Percentiles rank a stretch among this genome's conserved stretches.
Evolutionary conservation across 2,888 invertebrate genomes (phyloP).

Genomic region (Epinotia demarniana): DNA sequence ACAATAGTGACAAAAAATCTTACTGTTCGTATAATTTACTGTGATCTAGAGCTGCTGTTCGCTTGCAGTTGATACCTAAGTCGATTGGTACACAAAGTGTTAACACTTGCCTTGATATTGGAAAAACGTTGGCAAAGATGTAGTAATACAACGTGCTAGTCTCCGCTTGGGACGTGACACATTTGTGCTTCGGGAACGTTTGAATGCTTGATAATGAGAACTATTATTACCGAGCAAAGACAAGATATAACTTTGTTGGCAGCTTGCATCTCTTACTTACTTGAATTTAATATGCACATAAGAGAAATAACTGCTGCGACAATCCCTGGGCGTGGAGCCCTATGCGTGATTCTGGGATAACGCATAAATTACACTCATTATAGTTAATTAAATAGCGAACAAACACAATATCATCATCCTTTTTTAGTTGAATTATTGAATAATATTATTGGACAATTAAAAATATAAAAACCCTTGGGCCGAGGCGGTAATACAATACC

Average conservation of each 20-base stretch:
- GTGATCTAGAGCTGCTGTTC: slow-evolving; percentile 13
- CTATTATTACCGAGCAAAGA: background rate
- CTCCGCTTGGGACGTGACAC: slow-evolving; percentile 5
- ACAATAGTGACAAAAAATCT: background rate
- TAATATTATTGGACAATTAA: no score
- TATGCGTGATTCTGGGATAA: no score
- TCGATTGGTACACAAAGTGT: slow-evolving; percentile 44
- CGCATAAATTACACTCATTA: no score
- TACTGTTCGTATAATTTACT: slow-evolving; percentile 26
- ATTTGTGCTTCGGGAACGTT: slow-evolving; percentile 12
- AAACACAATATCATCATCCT: no score
- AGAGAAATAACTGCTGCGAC: no score
- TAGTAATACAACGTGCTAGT: slow-evolving; percentile 11
- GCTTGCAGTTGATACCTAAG: slow-evolving; percentile 39
- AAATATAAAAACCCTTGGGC: background rate
- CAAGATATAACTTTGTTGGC: background rate
- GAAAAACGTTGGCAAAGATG: slow-evolving; percentile 38
- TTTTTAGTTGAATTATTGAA: background rate
- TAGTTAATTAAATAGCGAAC: no score
- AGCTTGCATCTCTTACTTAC: background rate
- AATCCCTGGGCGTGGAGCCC: no score
- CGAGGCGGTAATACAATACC: background rate
- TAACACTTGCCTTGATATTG: slow-evolving; percentile 41
- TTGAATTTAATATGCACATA: background rate
- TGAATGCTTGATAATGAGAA: slow-evolving; percentile 9